Evolutionary conservation across 2,797 vertebrate genomes (phyloP).

Genomic region (Gambusia yucatana): DNA sequence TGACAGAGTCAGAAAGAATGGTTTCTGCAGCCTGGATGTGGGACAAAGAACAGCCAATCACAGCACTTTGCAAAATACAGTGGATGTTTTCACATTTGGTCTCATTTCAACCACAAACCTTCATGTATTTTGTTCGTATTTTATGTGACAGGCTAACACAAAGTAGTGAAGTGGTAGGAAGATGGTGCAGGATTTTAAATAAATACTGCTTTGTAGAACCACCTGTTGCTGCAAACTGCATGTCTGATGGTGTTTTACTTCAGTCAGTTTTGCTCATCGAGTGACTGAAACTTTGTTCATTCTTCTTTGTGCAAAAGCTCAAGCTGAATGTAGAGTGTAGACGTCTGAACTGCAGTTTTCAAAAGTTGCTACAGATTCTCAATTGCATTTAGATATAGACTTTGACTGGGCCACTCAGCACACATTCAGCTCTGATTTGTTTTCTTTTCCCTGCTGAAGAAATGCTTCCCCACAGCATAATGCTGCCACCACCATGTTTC

Average conservation of each 20-base stretch:
- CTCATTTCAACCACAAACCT: not conserved
- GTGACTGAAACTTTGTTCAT: not conserved
- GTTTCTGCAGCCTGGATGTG: slow-evolving; percentile 47
- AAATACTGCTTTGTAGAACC: not conserved
- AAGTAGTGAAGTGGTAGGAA: not conserved
- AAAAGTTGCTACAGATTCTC: not conserved
- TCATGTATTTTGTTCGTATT: not conserved
- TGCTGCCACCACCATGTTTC: not conserved
- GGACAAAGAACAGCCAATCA: slow-evolving; percentile 27
- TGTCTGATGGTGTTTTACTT: not conserved
- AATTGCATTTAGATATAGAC: not conserved
- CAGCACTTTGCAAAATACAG: not conserved
- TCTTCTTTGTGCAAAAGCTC: not conserved
- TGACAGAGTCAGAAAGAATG: slow-evolving; percentile 17
- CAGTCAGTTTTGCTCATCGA: not conserved
- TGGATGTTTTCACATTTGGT: not conserved
- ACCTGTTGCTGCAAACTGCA: not conserved
- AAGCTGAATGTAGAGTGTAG: not conserved
- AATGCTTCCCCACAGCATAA: not conserved
- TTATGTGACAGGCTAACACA: not conserved
- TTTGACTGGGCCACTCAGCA: not conserved
- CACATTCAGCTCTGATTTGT: not conserved
- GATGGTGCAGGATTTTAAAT: not conserved
- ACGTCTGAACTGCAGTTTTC: not conserved
- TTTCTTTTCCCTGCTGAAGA: not conserved